Evolutionary conservation across 2,113 vertebrate species (phyloP).

Genomic region (Actenoides hombroni): DNA sequence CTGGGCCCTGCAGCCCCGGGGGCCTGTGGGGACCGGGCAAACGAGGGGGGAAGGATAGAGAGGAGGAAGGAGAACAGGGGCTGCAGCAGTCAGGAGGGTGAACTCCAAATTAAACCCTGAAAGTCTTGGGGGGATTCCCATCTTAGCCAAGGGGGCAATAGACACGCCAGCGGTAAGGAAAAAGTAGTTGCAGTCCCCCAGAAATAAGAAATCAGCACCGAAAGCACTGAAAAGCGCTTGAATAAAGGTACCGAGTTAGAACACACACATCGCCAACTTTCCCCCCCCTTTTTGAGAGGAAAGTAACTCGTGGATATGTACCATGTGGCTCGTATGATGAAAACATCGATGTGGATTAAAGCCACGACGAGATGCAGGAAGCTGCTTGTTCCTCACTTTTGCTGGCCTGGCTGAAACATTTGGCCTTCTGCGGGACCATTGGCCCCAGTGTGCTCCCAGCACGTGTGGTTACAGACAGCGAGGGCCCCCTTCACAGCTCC

Average conservation of each 20-base stretch:
- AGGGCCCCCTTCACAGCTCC: slow-evolving; percentile 47
- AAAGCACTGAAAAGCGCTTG: not conserved
- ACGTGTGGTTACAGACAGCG: slow-evolving; percentile 54
- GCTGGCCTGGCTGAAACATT: slow-evolving; percentile 1
- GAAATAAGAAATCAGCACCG: not conserved
- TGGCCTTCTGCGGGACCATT: slow-evolving; percentile 76
- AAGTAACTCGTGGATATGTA: not conserved
- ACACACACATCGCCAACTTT: not conserved
- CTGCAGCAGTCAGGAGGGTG: rapidly evolving
- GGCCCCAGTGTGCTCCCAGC: slow-evolving; percentile 40
- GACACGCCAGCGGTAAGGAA: rapidly evolving
- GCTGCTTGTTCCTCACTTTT: not conserved
- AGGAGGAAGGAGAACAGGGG: too few relatives aligned
- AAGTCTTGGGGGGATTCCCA: not conserved
- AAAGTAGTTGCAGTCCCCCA: not conserved
- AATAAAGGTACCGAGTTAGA: not conserved
- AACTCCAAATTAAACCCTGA: not conserved
- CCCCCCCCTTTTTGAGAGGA: rapidly evolving
- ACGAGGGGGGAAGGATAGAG: not conserved
- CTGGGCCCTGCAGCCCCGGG: not conserved
- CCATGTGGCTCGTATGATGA: rapidly evolving
- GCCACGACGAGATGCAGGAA: not conserved
- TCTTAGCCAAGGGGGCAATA: rapidly evolving
- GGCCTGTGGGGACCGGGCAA: not conserved
- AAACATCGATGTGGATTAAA: not conserved